Conservation (phyloP, 23 tunicate species). For the Ciona savignyi region DNA sequence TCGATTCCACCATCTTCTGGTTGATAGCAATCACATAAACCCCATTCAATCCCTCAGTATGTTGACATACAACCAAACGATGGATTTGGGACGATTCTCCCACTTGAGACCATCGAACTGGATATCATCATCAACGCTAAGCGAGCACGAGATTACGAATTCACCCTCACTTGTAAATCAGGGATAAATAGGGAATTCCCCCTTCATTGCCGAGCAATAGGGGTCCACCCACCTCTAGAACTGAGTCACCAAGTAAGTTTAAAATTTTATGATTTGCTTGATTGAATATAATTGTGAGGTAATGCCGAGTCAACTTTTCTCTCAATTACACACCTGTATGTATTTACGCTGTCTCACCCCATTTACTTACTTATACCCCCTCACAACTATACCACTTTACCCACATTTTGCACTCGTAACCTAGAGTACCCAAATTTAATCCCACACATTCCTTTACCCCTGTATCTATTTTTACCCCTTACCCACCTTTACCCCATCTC, state of each 20-base stretch:
- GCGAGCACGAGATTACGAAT: slow-evolving; percentile 66
- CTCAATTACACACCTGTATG: too few relatives aligned
- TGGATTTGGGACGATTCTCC: slow-evolving; percentile 87
- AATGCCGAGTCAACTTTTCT: too few relatives aligned
- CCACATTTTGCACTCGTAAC: too few relatives aligned
- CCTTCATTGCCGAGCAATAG: slow-evolving; percentile 58
- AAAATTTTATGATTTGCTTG: neutral
- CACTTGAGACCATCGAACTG: slow-evolving; percentile 72
- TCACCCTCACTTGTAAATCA: slow-evolving; percentile 53
- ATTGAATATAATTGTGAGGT: too few relatives aligned
- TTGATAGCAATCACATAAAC: too few relatives aligned
- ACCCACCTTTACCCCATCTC: too few relatives aligned
- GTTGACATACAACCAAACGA: slow-evolving; percentile 94
- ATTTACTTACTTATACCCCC: too few relatives aligned
- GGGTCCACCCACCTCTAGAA: slow-evolving; percentile 86
- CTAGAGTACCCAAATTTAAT: slow-evolving; percentile 36
- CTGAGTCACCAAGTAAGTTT: slow-evolving; percentile 80
- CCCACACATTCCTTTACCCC: neutral
- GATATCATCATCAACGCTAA: slow-evolving; percentile 70
- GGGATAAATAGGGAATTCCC: slow-evolving; percentile 56
- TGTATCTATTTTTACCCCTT: too few relatives aligned
- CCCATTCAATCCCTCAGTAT: too few relatives aligned
- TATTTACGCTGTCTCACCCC: too few relatives aligned
- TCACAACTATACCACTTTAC: too few relatives aligned
- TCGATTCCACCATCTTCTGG: too few relatives aligned